Conservation (phyloP, 2,797 vertebrate species). For the Huso huso region DNA sequence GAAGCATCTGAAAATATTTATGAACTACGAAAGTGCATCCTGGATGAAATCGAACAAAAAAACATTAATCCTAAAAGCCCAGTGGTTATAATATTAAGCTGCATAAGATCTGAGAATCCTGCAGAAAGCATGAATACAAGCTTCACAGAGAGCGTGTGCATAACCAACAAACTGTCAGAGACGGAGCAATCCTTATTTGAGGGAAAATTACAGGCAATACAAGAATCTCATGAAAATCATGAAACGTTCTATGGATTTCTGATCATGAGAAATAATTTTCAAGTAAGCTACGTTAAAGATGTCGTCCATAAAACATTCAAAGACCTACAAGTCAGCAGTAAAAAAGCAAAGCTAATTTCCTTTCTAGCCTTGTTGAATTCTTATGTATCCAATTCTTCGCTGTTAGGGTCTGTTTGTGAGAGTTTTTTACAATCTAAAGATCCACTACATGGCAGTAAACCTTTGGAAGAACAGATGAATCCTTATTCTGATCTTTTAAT, state of each 20-base stretch:
- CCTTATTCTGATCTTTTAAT: conserved; percentile 57
- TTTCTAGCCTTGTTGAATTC: conserved; percentile 59
- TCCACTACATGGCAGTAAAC: conserved; percentile 26
- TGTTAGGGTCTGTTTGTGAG: conserved; percentile 57
- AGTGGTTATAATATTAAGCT: conserved; percentile 63
- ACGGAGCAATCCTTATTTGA: conserved; percentile 64
- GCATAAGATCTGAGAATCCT: conserved; percentile 63
- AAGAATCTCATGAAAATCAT: conserved; percentile 53
- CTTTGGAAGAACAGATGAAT: conserved; percentile 55
- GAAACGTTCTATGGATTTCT: conserved; percentile 75
- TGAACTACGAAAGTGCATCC: conserved; percentile 50
- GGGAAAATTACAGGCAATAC: conserved; percentile 56
- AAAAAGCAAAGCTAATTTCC: conserved; percentile 50
- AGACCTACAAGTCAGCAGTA: conserved; percentile 43
- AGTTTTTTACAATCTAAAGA: conserved; percentile 53
- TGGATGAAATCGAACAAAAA: conserved; percentile 27
- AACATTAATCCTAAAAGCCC: conserved; percentile 33
- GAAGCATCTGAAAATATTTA: conserved; percentile 52
- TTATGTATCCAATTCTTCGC: conserved; percentile 48
- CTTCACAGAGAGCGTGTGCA: conserved; percentile 39
- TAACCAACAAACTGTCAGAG: conserved; percentile 47
- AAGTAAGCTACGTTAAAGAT: conserved; percentile 47
- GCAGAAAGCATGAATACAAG: conserved; percentile 38
- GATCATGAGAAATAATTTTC: conserved; percentile 71
- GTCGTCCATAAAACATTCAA: conserved; percentile 54